These are phyloP conservation scores for Cathartes aura DNA, from an alignment of 2,113 vertebrate species.

Conservation along the genomic window DNA sequence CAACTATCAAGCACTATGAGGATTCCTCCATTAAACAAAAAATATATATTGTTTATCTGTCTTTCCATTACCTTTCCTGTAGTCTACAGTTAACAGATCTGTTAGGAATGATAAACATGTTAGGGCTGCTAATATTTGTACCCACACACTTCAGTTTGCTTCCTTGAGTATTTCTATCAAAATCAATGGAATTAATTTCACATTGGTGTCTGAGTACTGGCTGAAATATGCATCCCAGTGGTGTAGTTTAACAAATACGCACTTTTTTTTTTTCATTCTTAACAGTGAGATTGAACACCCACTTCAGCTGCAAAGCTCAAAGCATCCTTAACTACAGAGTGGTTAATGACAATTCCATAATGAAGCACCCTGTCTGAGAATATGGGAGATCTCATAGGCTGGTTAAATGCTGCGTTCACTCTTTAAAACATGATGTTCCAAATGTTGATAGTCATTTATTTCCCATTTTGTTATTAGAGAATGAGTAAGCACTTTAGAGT, in stretches of 20 bases:
- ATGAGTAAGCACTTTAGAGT: slow-evolving; percentile 18
- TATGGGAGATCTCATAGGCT: not conserved
- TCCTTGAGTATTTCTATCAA: not conserved
- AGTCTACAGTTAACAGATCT: not conserved
- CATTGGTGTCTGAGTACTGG: not conserved
- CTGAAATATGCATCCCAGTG: not conserved
- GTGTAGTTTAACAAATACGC: not conserved
- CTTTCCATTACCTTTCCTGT: not conserved
- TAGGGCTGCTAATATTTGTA: not conserved
- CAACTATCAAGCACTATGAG: not conserved
- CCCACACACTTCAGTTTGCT: not conserved
- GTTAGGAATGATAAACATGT: not conserved
- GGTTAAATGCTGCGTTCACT: not conserved
- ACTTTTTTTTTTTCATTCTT: not conserved
- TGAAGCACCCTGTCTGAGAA: not conserved
- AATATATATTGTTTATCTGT: rapidly evolving
- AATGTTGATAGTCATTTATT: slow-evolving; percentile 2
- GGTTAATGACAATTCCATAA: not conserved
- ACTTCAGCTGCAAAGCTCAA: not conserved
- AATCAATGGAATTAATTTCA: not conserved
- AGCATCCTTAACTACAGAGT: not conserved
- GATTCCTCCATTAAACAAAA: not conserved
- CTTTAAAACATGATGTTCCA: not conserved
- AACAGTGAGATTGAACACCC: not conserved
- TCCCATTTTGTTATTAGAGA: slow-evolving; percentile 1